These are phyloP conservation scores for Achlya flavicornis DNA, from an alignment of 2,888 invertebrate genomes.

Conservation along the genomic window DNA sequence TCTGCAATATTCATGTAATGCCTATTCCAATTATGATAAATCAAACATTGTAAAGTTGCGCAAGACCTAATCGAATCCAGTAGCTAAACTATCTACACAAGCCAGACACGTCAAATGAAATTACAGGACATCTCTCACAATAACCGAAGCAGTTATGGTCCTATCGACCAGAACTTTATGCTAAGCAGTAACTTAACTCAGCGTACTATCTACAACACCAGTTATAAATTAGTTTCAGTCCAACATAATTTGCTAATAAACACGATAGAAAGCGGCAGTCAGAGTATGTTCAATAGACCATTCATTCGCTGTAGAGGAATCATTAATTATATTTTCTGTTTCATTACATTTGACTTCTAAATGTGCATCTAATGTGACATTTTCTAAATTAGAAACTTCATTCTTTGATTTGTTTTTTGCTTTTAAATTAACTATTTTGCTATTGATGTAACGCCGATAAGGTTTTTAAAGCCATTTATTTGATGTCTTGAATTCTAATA, in stretches of 20 bases:
- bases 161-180: slow-evolving; percentile 6
- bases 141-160: slow-evolving; percentile 4
- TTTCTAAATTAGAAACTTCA: slow-evolving; percentile 43
- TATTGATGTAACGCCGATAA: slow-evolving; percentile 18
- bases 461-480: neutral
- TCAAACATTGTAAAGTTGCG: neutral
- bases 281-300: slow-evolving; percentile 47
- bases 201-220: slow-evolving; percentile 23
- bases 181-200: slow-evolving; percentile 7
- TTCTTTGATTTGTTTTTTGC: slow-evolving; percentile 35
- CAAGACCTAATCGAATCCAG: neutral
- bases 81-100: neutral
- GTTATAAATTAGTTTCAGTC: slow-evolving; percentile 52
- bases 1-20: neutral
- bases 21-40: too few relatives aligned
- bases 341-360: slow-evolving; percentile 43
- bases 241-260: slow-evolving; percentile 48
- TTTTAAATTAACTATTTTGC: slow-evolving; percentile 20
- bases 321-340: slow-evolving; percentile 57
- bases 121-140: neutral
- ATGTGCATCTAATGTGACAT: slow-evolving; percentile 43
- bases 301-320: slow-evolving; percentile 52
- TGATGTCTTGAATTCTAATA: neutral
- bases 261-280: slow-evolving; percentile 45
- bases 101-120: neutral